A percentile compares a stretch with the other conserved stretches of the same genome.
Conservation (phyloP, 2,113 vertebrate genomes). For the Colinus virginianus region DNA sequence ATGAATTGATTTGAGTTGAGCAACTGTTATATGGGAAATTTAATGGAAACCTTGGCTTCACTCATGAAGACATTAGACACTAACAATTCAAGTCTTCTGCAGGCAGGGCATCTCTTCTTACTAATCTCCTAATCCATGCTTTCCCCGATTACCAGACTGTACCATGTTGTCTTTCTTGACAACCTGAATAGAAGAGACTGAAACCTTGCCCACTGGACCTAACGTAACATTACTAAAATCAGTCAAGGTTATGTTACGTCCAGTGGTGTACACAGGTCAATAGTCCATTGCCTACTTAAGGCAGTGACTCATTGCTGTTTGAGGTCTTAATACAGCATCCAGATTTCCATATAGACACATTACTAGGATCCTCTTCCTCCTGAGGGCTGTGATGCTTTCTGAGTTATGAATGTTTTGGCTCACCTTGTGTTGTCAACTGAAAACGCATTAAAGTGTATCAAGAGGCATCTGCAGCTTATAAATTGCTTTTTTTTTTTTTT, state of each 20-base stretch:
- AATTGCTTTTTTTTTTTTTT: not conserved
- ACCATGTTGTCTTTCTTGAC: not conserved
- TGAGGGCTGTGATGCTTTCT: not conserved
- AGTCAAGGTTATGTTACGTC: not conserved
- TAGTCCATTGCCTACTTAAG: not conserved
- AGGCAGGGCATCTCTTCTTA: not conserved
- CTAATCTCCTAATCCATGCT: not conserved
- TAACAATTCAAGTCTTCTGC: not conserved
- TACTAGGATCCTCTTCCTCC: not conserved
- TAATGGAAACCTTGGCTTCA: not conserved
- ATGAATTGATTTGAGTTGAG: not conserved
- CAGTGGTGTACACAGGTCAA: not conserved
- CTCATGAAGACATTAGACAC: rapidly evolving
- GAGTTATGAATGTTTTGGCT: constrained; percentile 10
- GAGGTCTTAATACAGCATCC: not conserved
- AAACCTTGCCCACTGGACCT: not conserved
- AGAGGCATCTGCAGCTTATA: not conserved
- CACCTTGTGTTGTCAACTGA: not conserved
- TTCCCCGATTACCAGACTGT: not conserved
- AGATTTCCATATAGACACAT: not conserved
- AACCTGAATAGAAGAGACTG: rapidly evolving
- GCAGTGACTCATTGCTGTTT: not conserved
- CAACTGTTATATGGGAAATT: not conserved
- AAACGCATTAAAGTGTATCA: constrained; percentile 31
- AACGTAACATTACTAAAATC: not conserved